Evolutionary conservation across 2,113 vertebrate species (phyloP), one percentile per base, ranked within the genome.

Genomic region (Melanostigma gelatinosum): DNA sequence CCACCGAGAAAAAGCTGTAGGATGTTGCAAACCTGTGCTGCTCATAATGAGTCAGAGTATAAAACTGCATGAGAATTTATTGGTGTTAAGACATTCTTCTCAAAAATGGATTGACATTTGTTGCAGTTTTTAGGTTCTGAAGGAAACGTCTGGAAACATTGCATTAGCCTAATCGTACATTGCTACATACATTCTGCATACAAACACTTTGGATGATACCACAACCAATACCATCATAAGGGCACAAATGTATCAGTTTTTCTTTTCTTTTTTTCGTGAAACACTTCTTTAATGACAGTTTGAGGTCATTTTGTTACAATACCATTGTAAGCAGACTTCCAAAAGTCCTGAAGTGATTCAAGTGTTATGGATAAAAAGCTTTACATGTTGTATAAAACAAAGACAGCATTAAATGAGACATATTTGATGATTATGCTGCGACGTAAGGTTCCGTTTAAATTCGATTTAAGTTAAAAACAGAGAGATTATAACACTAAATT

Each of bases 311-410:
- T 34, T 60, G 18, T 38, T 72, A 62, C 40, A 64, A 40, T 18
- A 63, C 27, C 38, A 0, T 13, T 77, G 22, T 18, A 68, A 34
- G 15, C 4, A 50, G 6, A 61, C 55, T 15, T 11, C 4, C 20
- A 34, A n/a, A 79, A 44, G 15, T 57, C 63, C 50, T 36, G 13
- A 42, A 20, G 4, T 10, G 6, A 16, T 64, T 75, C 73, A 85
- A 77, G 85, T 77, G 65, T 84, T 55, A 75, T 15, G 12, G 60
- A 77, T 54, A 75, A 62, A 6, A 13, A 40, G 67, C 36, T 63
- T 70, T 8, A 42, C 18, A 81, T 22, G 4, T 74, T 27, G 7
- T 24, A 79, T 50, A 77, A 32, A 69, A 74, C 15, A 74, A 8
- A 70, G 40, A 54, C 10, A 27, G 57, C 34, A 61, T 83, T 76